Base-by-base conservation (phyloP, 1,140 invertebrate species). In the Drosophila bocqueti region DNA sequence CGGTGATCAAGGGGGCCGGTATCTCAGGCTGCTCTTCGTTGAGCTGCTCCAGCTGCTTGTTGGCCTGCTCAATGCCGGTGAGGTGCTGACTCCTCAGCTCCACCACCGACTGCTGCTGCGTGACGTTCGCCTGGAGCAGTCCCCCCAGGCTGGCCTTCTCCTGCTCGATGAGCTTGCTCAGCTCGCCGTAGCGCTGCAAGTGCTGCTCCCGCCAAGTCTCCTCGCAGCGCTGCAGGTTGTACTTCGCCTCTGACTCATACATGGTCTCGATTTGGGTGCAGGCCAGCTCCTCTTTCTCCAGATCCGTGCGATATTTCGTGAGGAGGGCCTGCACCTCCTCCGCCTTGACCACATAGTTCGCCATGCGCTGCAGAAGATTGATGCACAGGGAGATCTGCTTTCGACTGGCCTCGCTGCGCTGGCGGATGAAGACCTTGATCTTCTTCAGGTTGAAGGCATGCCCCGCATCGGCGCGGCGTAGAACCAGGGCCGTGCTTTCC, bases 231-330 rank as follows among this genome's bases (percentile, higher is more conserved):
- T 90, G 72, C 13, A 93, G 46, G 18, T 59, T 81, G 26, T 74
- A 69, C 61, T 93, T 93, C 1, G 92, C 92, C 66, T 93, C 92
- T 1, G 92, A 93, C 54, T 93, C 92, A 74, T 93, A 93, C 92
- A 93, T 92, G 42, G 66, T 59, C n/a, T 93, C 92, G 24, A 93
- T 85, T 49, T 92, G 73, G 10, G 58, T 11, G 18, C 63, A 59
- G 8, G 78, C 85, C n/a, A 77, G 13, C 0, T 46, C 10, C 31
- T 93, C 92, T 5, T 18, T 4, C n/a, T 92, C 79, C 45, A 84
- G 45, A 46, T 93, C 67, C 3, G 59, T 15, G 21, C 83, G 67
- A 58, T 84, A 91, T 46, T 89, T 81, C 1, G 73, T 18, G 0
- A 82, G 55, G 8, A 92, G 52, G 0, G 57, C 3, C n/a, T 83